Conservation (phyloP, 2,888 invertebrate species). For the Lepidochitona cinerea region DNA sequence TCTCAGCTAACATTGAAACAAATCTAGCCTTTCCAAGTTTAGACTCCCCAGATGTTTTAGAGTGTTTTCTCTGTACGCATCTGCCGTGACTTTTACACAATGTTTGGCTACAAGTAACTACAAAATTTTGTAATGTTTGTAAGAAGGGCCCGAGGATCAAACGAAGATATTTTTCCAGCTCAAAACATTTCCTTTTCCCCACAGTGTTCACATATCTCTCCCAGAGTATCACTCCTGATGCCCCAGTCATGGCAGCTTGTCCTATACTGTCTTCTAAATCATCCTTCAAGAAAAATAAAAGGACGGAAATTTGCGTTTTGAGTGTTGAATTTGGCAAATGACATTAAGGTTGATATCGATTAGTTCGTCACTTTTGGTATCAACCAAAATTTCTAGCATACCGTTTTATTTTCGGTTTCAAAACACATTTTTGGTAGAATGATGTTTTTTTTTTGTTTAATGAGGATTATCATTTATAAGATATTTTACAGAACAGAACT, state of each 20-base stretch:
- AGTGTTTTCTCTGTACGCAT: slow-evolving; percentile 24
- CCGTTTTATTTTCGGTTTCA: too few species aligned
- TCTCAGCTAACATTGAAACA: background rate
- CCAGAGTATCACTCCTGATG: slow-evolving; percentile 57
- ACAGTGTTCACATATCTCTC: slow-evolving; percentile 36
- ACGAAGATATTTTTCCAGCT: slow-evolving; percentile 38
- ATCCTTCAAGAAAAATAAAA: too few species aligned
- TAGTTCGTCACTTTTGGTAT: too few species aligned
- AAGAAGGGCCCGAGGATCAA: slow-evolving; percentile 48
- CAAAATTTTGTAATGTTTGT: slow-evolving; percentile 33
- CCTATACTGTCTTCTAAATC: slow-evolving; percentile 45
- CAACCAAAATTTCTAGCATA: too few species aligned
- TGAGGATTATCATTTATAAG: too few species aligned
- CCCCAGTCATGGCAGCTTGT: slow-evolving; percentile 45
- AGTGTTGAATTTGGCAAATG: too few species aligned
- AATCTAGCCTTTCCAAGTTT: background rate
- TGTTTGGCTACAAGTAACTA: slow-evolving; percentile 22
- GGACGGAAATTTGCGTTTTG: too few species aligned
- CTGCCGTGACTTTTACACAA: slow-evolving; percentile 42
- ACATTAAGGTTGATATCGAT: too few species aligned
- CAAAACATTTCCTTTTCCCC: slow-evolving; percentile 37
- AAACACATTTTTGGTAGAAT: too few species aligned
- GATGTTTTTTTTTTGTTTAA: too few species aligned
- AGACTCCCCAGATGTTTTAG: background rate
- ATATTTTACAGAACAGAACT: too few species aligned